Evolutionary conservation across 2,888 invertebrate species (phyloP).

Genomic region (Diogma glabrata): DNA sequence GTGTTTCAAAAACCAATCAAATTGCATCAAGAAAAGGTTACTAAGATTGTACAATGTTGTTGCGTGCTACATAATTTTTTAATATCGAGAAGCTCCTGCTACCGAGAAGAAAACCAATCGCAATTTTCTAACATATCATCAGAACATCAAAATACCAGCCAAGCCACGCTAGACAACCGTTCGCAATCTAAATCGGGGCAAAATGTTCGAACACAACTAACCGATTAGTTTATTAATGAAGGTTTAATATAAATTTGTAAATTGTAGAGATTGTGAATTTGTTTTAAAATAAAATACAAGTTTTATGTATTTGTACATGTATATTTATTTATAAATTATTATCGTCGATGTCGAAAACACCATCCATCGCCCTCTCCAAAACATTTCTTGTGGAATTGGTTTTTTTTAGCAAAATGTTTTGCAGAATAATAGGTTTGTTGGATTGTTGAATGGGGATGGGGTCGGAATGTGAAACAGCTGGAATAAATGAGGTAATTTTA

Average conservation of each 20-base stretch:
- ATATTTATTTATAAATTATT: no score
- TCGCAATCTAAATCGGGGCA: background rate
- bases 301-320: no score
- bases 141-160: background rate
- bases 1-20: background rate
- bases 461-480: background rate
- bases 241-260: background rate
- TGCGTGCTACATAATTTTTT: background rate
- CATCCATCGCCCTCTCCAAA: background rate
- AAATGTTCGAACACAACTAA: background rate
- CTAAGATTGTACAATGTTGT: background rate
- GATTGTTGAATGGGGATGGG: constrained; percentile 3
- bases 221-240: background rate
- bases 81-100: background rate
- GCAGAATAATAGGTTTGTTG: background rate
- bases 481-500: background rate
- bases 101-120: background rate
- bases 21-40: constrained; percentile 1
- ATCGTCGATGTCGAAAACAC: no score
- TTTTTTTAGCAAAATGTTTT: background rate
- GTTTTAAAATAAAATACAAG: no score
- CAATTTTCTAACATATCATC: background rate
- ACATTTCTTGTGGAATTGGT: background rate
- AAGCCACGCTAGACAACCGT: background rate
- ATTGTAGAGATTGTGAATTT: no score